These are phyloP conservation scores for Sander vitreus DNA, from an alignment of 2,113 vertebrate genomes.

Conservation along the genomic window DNA sequence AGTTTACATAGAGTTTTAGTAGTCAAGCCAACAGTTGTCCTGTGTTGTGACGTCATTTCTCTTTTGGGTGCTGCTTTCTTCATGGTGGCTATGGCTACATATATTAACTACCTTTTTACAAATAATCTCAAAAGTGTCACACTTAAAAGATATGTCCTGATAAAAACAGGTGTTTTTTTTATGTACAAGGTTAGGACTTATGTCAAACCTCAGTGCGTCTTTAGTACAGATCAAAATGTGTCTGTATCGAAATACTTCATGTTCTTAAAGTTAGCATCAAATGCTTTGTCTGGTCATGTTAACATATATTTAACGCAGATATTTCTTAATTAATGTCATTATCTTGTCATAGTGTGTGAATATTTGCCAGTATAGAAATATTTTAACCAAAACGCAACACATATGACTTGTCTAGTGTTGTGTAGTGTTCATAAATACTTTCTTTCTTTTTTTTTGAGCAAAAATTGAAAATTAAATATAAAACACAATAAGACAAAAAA, in stretches of 20 bases:
- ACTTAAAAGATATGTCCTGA: too few relatives aligned
- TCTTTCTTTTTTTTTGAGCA: too few relatives aligned
- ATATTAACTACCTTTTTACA: background rate
- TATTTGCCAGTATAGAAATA: background rate
- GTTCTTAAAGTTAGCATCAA: background rate
- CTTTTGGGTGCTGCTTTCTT: background rate
- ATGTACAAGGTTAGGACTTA: too few relatives aligned
- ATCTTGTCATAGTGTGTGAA: background rate
- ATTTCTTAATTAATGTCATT: background rate
- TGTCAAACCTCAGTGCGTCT: too few relatives aligned
- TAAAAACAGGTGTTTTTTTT: too few relatives aligned
- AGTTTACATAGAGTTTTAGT: background rate
- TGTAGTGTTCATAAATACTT: too few relatives aligned
- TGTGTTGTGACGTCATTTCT: background rate
- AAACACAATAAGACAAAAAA: too few relatives aligned
- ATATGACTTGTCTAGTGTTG: background rate
- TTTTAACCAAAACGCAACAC: background rate
- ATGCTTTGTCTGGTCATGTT: background rate
- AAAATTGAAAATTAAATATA: too few relatives aligned
- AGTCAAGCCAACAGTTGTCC: background rate
- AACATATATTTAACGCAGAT: background rate
- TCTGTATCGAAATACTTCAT: background rate
- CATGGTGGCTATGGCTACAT: background rate
- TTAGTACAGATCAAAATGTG: too few relatives aligned
- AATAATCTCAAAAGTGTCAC: too few relatives aligned